Percentiles rank a stretch among this genome's conserved stretches.
Conservation (phyloP, 2,113 vertebrate species). For the Monopterus albus region DNA sequence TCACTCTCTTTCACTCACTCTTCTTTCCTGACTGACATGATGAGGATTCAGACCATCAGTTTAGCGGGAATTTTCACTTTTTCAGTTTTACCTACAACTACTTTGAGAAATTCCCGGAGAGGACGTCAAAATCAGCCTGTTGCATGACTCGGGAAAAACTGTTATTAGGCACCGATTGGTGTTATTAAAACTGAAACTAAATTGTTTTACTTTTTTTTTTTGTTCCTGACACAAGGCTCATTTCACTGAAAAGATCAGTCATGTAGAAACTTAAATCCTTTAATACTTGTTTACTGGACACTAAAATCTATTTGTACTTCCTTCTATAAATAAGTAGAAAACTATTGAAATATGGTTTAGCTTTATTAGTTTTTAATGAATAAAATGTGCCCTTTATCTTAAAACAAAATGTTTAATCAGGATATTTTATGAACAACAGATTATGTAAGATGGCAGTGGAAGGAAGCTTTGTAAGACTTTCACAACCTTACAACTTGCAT, state of each 20-base stretch:
- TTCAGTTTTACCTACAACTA: neutral
- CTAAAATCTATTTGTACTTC: no score
- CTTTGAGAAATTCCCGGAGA: conserved; percentile 7
- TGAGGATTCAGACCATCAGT: neutral
- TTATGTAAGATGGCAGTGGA: conserved; percentile 12
- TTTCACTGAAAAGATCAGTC: no score
- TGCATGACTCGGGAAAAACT: conserved; percentile 38
- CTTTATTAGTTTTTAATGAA: no score
- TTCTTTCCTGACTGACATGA: neutral
- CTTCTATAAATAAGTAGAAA: no score
- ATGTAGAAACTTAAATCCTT: conserved; percentile 40
- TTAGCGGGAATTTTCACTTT: conserved; percentile 8
- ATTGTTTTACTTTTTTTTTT: no score
- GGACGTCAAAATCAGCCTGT: neutral
- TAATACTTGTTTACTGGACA: no score
- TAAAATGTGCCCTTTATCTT: neutral
- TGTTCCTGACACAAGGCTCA: no score
- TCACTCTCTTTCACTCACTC: no score
- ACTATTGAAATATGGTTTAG: no score
- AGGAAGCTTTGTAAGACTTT: conserved; percentile 7
- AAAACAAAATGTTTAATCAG: neutral
- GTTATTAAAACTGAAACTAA: conserved; percentile 5
- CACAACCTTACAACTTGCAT: neutral
- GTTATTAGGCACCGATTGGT: neutral
- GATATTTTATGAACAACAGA: conserved; percentile 31